phyloP scores from a whole-genome alignment of 2,113 vertebrate species.

The Macquaria ambigua region DNA sequence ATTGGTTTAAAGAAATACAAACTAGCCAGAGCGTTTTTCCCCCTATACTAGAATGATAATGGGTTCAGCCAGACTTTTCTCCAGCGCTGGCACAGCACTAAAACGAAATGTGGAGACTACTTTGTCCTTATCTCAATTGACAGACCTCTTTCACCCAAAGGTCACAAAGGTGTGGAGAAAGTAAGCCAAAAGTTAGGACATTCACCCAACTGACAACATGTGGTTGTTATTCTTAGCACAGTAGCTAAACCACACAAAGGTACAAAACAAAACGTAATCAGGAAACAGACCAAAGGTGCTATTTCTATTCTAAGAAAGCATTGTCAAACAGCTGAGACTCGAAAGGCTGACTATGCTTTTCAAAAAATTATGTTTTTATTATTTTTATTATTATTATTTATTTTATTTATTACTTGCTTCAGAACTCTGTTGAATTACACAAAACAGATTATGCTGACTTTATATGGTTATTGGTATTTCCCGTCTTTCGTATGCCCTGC shows the following conservation, averaged over 20 bases:
- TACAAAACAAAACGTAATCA: too few species aligned
- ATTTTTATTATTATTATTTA: too few species aligned
- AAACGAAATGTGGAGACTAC: too few species aligned
- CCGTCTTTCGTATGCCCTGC: too few species aligned
- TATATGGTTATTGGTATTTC: too few species aligned
- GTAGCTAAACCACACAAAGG: conserved; percentile 24
- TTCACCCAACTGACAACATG: background rate
- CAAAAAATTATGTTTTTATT: background rate
- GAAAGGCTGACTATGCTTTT: background rate
- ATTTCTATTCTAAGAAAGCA: background rate
- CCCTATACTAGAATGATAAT: too few species aligned
- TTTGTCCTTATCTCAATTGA: background rate
- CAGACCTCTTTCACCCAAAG: background rate
- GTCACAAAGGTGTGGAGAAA: background rate
- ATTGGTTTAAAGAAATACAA: too few species aligned
- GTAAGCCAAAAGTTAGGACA: background rate
- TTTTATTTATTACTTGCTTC: background rate
- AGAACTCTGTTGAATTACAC: background rate
- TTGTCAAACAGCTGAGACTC: background rate
- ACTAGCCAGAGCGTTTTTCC: too few species aligned
- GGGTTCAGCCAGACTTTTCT: too few species aligned
- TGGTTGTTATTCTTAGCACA: conserved; percentile 9
- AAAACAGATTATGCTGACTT: too few species aligned
- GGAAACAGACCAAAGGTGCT: conserved; percentile 19
- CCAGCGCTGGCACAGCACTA: too few species aligned